Base-by-base conservation (phyloP, 2,113 vertebrate species). In the Cebus imitator region DNA sequence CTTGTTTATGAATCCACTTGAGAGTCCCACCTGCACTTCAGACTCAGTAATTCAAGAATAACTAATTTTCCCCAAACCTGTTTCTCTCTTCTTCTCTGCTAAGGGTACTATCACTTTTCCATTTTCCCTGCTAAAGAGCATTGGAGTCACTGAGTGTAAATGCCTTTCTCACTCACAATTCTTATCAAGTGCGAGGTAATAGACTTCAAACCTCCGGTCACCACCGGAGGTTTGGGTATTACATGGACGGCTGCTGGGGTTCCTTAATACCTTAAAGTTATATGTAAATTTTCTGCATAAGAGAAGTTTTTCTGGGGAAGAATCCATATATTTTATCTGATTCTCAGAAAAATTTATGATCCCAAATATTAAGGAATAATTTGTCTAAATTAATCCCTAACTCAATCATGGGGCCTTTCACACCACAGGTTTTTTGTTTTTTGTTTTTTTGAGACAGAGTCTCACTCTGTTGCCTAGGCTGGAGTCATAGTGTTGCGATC, bases 291-390 rank as follows among this genome's bases (percentile, higher is more conserved):
- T 91, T 95, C 20, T 93, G 35, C 14, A 75, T 64, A 45, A 91
- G 13, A 66, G 9, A 79, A 27, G 10, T 70, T 35, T 52, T 5
- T 13, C 52, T 30, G 6, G 48, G 35, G 1, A 52, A 87, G 14
- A 35, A 45, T 25, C 48, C 30, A 21, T 45, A 86, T 35, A 13
- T 97, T 90, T 87, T 6, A 66, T 87, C 18, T 90, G 88, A 37
- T 73, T 91, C 45, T 92, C 55, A 72, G 35, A 96, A 81, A 95
- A 94, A 78, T 20, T 45, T 88, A 16, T 70, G 37, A 58, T 92
- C 30, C 84, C 81, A 89, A 25, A 35, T 89, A 37, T 21, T 83
- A 66, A 85, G 40, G 48, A 93, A 66, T 50, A 30, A 55, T 61
- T 80, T 52, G 16, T 76, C 40, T 91, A 88, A 91, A 85, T 57